phyloP scores from a whole-genome alignment of 2,888 invertebrate genomes.

The Oscheius sp. region DNA sequence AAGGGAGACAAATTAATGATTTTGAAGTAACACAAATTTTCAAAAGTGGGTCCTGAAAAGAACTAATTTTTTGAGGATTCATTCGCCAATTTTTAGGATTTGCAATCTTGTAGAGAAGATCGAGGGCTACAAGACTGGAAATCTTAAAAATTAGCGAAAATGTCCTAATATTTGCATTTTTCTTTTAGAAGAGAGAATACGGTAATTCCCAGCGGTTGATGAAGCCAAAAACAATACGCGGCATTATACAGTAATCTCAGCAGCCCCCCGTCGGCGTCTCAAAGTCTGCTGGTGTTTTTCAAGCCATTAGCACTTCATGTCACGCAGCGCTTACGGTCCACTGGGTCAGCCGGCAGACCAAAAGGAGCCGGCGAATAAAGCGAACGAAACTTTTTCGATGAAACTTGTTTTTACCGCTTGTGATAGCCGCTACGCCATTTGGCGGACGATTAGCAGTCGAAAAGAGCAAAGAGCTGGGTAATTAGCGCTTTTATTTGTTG shows the following conservation, averaged over 20 bases:
- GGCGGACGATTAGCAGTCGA: too few species aligned
- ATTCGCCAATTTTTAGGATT: too few species aligned
- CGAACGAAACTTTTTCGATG: background rate
- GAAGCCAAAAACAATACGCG: too few species aligned
- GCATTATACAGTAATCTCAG: background rate
- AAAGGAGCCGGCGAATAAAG: slow-evolving; percentile 9
- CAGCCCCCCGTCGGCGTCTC: slow-evolving; percentile 1
- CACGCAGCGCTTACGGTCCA: slow-evolving; percentile 17
- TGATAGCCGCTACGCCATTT: too few species aligned
- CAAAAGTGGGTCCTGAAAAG: too few species aligned
- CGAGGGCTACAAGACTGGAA: too few species aligned
- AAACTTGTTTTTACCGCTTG: slow-evolving; percentile 14
- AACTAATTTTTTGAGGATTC: too few species aligned
- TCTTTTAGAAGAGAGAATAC: background rate
- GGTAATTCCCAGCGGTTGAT: too few species aligned
- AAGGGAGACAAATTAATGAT: too few species aligned
- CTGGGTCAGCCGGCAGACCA: background rate
- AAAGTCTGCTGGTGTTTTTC: slow-evolving; percentile 25
- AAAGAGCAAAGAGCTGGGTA: background rate
- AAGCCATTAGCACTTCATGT: slow-evolving; percentile 30
- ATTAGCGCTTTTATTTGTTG: background rate
- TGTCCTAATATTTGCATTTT: slow-evolving; percentile 33
- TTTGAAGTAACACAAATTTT: too few species aligned
- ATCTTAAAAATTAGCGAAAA: too few species aligned
- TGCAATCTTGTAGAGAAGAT: too few species aligned